Base-by-base conservation (phyloP, 1,140 invertebrate genomes). In the Orius insidiosus region DNA sequence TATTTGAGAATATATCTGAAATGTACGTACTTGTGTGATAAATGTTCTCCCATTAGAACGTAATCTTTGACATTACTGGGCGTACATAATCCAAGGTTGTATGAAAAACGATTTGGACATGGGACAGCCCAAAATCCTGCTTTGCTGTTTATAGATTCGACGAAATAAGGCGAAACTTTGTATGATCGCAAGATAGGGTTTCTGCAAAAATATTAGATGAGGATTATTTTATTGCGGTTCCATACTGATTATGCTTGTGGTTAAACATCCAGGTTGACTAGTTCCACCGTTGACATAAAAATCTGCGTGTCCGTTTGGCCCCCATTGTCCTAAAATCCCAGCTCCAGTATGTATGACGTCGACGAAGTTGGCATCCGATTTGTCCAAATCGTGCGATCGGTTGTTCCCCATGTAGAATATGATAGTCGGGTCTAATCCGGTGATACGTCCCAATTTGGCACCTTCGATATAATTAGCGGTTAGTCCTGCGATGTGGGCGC, bases 221-320 rank as follows among this genome's bases (percentile, higher is more conserved):
- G n/a, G 35, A 36, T 3, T 4, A 36, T 36, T 36, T 36, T 33
- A 7, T 33, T 33, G 6, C 32, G 6, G 6, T 33, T 33, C 32
- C 32, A 76, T 70, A 85, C 82, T 76, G 54, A 86, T 80, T 35
- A 85, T 66, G 1, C 78, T 83, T 42, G 78, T 68, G 35, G 77
- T 78, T 0, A 77, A 74, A 57, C 85, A 90, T 40, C 84, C 85
- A 2, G 85, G 85, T 55, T 90, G 86, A 54, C 79, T 78, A 34
- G 80, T 83, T 30, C 85, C 86, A 7, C 85, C 85, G 58, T 90
- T 89, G 16, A 87, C 79, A 62, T 89, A 89, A 62, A 87, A 90
- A 60, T 90, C 86, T 7, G 82, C 82, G 59, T 88, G 85, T 0
- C 85, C 85, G 54, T 76, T 85, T 1, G 81, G 80, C 2, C 82